Evolutionary conservation across 2,888 invertebrate genomes (phyloP).

Genomic region (Theodoxus fluviatilis): DNA sequence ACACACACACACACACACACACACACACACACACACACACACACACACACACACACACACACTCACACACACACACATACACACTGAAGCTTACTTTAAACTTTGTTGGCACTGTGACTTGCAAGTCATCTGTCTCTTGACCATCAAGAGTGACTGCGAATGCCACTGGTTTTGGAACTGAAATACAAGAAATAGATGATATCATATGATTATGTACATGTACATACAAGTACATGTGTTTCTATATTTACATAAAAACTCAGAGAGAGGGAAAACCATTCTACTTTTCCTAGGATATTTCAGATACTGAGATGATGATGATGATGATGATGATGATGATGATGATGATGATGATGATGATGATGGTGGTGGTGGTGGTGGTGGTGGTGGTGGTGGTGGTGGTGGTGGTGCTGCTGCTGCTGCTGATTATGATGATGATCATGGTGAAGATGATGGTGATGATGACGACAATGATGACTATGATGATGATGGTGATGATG

Average conservation of each 20-base stretch:
- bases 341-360: constrained; percentile 1
- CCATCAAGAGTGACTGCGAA: too few relatives aligned
- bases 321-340: not conserved
- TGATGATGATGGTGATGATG: too few relatives aligned
- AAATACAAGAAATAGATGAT: too few relatives aligned
- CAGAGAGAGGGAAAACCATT: too few relatives aligned
- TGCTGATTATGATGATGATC: not conserved
- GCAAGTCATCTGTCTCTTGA: too few relatives aligned
- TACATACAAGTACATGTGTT: not conserved
- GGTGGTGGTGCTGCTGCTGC: not conserved
- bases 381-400: not conserved
- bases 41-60: constrained; percentile 10
- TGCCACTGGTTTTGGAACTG: too few relatives aligned
- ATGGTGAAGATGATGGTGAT: too few relatives aligned
- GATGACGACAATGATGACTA: too few relatives aligned
- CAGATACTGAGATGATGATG: not conserved
- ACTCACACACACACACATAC: not conserved
- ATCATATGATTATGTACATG: too few relatives aligned
- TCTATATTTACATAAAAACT: not conserved
- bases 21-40: constrained; percentile 10
- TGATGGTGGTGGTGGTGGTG: constrained; percentile 7
- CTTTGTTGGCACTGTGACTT: constrained; percentile 11
- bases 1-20: constrained; percentile 11
- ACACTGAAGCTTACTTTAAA: not conserved
- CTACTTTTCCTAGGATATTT: not conserved